Conservation (phyloP, 1,140 invertebrate species). For the Arion vulgaris region DNA sequence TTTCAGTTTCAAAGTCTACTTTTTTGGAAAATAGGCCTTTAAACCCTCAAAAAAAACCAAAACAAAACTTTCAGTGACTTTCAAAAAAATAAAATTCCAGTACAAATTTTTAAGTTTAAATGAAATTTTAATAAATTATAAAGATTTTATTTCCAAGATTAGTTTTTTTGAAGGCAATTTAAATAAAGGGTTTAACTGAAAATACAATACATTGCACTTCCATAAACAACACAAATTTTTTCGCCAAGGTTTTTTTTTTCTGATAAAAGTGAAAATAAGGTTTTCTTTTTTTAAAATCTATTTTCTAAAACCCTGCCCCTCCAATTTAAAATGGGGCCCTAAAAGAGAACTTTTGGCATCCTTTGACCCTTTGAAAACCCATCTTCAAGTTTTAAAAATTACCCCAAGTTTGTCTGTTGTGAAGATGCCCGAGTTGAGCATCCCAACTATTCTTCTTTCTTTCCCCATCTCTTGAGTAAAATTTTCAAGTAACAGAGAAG, state of each 20-base stretch:
- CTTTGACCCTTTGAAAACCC: background rate
- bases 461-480: background rate
- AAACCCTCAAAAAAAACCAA: background rate
- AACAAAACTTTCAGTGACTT: background rate
- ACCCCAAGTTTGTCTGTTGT: background rate
- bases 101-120: too few relatives aligned
- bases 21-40: background rate
- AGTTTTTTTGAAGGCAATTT: too few relatives aligned
- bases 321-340: background rate
- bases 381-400: background rate
- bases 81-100: too few relatives aligned
- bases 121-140: too few relatives aligned
- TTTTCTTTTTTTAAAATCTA: too few relatives aligned
- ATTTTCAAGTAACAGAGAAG: background rate
- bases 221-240: too few relatives aligned
- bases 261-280: too few relatives aligned
- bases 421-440: background rate
- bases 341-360: background rate
- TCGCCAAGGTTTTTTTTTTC: too few relatives aligned
- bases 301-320: too few relatives aligned
- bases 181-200: too few relatives aligned
- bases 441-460: background rate
- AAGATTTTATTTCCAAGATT: too few relatives aligned
- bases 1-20: constrained; percentile 66
- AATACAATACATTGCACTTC: too few relatives aligned